Evolutionary conservation across 2,113 vertebrate genomes (phyloP).

Genomic region (Hippocampus barbouri): DNA sequence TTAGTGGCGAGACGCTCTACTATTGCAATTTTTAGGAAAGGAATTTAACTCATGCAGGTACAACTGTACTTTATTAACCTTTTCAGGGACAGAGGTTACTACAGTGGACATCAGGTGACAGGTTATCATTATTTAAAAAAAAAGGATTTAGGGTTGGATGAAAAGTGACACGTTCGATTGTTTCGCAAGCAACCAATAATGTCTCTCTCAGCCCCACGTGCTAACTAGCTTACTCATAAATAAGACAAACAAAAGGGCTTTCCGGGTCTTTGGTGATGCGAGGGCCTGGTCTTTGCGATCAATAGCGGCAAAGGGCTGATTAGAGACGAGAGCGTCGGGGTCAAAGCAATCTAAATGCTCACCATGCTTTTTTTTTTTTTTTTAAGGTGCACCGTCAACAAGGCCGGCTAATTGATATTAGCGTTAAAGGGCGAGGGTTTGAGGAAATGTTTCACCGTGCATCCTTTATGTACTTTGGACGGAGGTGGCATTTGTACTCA

Average conservation of each 20-base stretch:
- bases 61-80: too few relatives aligned
- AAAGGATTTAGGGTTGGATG: too few relatives aligned
- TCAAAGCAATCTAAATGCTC: slow-evolving; percentile 34
- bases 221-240: not conserved
- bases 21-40: too few relatives aligned
- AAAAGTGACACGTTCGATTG: too few relatives aligned
- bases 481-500: not conserved
- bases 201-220: too few relatives aligned
- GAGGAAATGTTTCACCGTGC: not conserved
- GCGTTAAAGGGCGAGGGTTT: not conserved
- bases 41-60: too few relatives aligned
- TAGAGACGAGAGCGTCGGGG: slow-evolving; percentile 34
- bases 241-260: not conserved
- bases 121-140: too few relatives aligned
- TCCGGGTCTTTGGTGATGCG: not conserved
- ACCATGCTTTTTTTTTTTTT: slow-evolving; percentile 6
- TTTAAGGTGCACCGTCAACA: slow-evolving; percentile 7
- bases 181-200: too few relatives aligned
- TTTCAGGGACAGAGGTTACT: too few relatives aligned
- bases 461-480: not conserved
- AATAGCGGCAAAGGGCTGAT: slow-evolving; percentile 39
- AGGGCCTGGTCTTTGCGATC: not conserved
- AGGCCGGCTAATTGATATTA: not conserved
- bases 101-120: too few relatives aligned
- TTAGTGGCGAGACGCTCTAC: too few relatives aligned